Evolutionary conservation across 2,113 vertebrate species (phyloP).

Genomic region (Pollimyrus isidori): DNA sequence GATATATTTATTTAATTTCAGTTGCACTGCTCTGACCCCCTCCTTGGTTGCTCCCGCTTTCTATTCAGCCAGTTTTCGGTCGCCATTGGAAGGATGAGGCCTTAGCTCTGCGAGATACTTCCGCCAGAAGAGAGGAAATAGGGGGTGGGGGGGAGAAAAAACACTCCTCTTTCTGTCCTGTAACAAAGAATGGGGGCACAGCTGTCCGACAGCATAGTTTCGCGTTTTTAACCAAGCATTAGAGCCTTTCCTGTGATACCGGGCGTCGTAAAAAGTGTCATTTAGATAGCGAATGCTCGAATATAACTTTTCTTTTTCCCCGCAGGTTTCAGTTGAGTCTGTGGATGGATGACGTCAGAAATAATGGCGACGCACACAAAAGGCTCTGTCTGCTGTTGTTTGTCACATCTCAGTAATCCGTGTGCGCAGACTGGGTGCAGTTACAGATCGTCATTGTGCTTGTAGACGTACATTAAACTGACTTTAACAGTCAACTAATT

Average conservation of each 20-base stretch:
- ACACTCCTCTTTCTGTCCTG: not conserved
- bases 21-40: slow-evolving; percentile 58
- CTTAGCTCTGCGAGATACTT: slow-evolving; percentile 60
- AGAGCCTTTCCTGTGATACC: not conserved
- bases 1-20: slow-evolving; percentile 68
- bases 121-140: slow-evolving; percentile 57
- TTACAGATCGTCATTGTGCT: not conserved
- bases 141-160: slow-evolving; percentile 52
- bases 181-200: not conserved
- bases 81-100: slow-evolving; percentile 75
- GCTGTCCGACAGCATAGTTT: slow-evolving; percentile 1
- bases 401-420: not conserved
- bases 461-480: not conserved
- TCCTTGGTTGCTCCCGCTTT: slow-evolving; percentile 62
- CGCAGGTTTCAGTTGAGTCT: slow-evolving; percentile 35
- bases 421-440: not conserved
- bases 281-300: not conserved
- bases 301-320: not conserved
- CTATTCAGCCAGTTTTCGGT: slow-evolving; percentile 64
- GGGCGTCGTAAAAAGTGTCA: not conserved
- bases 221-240: not conserved
- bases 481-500: not conserved
- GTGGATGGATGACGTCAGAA: slow-evolving; percentile 50
- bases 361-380: slow-evolving; percentile 9
- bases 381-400: not conserved